Evolutionary conservation across 2,797 vertebrate genomes (phyloP), one percentile per base, ranked within the genome.

Genomic region (Lagocephalus sceleratus): DNA sequence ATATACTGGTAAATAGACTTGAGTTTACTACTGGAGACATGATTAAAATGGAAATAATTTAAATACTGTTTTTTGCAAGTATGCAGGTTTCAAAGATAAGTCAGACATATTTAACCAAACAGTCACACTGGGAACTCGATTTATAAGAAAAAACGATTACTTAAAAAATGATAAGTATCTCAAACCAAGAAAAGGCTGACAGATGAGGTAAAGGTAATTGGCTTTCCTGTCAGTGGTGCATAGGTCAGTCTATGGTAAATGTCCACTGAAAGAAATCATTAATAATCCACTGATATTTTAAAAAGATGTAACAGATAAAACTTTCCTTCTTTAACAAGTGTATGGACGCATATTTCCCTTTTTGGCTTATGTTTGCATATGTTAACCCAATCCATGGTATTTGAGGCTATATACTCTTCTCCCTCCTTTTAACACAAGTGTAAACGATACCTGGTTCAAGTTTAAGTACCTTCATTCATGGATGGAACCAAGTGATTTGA

Each of bases 61-160:
- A 32, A 53, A 73, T 71, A 77, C 44, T 35, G 3, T 35, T 63
- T 70, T 25, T 52, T 51, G 58, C 14, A 59, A 59, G 57, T 60
- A 47, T n/a, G 49, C 40, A 57, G 17, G 22, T 60, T 79, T 82
- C 68, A 79, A 56, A 73, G 51, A 67, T 57, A 49, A 8, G 20
- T 22, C 20, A 59, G 48, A 47, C 52, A 55, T 46, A 49, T 20
- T 26, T 46, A 19, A 52, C 32, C 32, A n/a, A 50, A 54, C 2
- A 43, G 3, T 21, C 39, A 54, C 46, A 61, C 32, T 17, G 57
- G 51, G 32, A 20, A 35, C n/a, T 25, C 26, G 11, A 11, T 29
- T 29, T 29, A 10, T 29, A 11, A 29, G 11, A 29, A n/a, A 39
- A 16, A n/a, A n/a, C n/a, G n/a, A n/a, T n/a, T n/a, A n/a, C n/a